phyloP scores from a whole-genome alignment of 2,888 invertebrate genomes.

The Chelonus formosanus region DNA sequence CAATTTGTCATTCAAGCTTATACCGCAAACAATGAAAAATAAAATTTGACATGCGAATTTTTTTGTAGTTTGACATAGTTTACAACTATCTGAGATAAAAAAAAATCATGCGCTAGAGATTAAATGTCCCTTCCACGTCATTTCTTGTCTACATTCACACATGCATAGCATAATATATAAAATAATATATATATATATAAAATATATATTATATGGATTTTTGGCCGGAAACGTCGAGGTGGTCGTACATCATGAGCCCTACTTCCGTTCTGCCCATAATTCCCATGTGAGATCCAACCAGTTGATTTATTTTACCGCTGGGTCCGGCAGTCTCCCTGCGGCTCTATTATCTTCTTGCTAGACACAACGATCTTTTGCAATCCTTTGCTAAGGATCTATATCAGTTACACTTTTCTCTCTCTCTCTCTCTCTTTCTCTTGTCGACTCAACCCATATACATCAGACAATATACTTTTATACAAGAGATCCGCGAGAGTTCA shows the following conservation, averaged over 20 bases:
- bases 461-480: background rate
- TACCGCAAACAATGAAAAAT: no score
- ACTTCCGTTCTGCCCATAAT: conserved; percentile 58
- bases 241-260: conserved; percentile 61
- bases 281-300: conserved; percentile 49
- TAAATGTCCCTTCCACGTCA: no score
- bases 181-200: conserved; percentile 48
- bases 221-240: conserved; percentile 59
- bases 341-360: conserved; percentile 55
- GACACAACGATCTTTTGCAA: conserved; percentile 46
- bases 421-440: conserved; percentile 2
- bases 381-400: conserved; percentile 38
- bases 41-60: no score
- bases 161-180: no score
- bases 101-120: no score
- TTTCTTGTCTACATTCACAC: no score
- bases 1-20: no score
- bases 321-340: conserved; percentile 42
- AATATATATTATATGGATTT: conserved; percentile 50
- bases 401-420: conserved; percentile 34
- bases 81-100: no score
- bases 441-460: background rate
- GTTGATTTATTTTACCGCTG: conserved; percentile 56
- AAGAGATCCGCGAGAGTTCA: conserved; percentile 6
- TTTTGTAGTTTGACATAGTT: no score